A percentile compares a stretch with the other conserved stretches of the same genome.
phyloP scores from a whole-genome alignment of 2,113 vertebrate species.

The Bos indicus region DNA sequence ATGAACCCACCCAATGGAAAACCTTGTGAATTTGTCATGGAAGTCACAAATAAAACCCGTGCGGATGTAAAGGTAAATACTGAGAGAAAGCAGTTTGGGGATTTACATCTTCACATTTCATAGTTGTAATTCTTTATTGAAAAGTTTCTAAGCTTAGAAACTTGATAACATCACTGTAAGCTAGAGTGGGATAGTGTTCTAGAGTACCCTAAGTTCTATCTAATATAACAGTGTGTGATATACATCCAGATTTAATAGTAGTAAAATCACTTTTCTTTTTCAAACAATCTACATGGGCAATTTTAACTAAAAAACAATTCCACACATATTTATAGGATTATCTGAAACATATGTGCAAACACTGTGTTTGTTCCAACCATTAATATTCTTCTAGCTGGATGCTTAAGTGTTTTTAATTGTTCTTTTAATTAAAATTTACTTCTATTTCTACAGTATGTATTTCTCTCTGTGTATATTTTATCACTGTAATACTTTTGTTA shows the following conservation, averaged over 20 bases:
- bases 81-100: background rate
- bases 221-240: background rate
- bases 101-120: background rate
- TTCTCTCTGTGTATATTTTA: background rate
- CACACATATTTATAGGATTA: constrained; percentile 68
- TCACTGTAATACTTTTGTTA: background rate
- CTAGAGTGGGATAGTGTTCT: background rate
- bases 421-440: constrained; percentile 17
- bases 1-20: constrained; percentile 91
- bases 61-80: constrained; percentile 94
- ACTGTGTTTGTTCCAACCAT: constrained; percentile 28
- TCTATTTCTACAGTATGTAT: background rate
- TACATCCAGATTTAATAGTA: constrained; percentile 3
- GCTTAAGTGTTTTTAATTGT: background rate
- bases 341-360: constrained; percentile 72
- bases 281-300: constrained; percentile 69
- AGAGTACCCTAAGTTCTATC: background rate
- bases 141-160: constrained; percentile 21
- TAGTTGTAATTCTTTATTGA: background rate
- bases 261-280: constrained; percentile 1
- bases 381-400: background rate
- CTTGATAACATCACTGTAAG: background rate
- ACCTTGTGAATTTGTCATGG: constrained; percentile 98
- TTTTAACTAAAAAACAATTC: constrained; percentile 75
- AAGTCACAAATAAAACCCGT: constrained; percentile 97